Base-by-base conservation (phyloP, 2,888 invertebrate genomes). In the Sarcophaga carnaria region DNA sequence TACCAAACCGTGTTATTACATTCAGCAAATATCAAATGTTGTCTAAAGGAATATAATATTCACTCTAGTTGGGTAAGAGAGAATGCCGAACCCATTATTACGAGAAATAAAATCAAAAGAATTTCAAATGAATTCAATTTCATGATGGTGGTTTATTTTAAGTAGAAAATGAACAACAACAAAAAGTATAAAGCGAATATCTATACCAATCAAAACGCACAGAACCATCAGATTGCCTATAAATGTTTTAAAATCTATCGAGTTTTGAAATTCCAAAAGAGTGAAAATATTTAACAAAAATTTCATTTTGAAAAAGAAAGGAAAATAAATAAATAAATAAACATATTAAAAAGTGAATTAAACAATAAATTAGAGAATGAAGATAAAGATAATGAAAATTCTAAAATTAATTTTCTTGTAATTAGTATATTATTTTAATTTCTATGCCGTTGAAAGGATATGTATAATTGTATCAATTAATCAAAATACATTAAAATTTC, bases 1-100 rank as follows among this genome's bases (percentile, higher is more conserved):
- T 91, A 92, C 91, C 90, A 91, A 91, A 91, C 91, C 92, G 91
- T 93, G 92, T 91, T 92, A 92, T 93, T 93, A 91, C 91, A 89
- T 90, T 88, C 89, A 91, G 88, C 88, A 89, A 90, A 89, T 75
- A 87, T 74, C 74, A 79, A 80, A 77, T 66, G 74, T 70, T 71
- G 49, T 69, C 63, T 77, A 17, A 47, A 67, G 37, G 17, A 71
- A 81, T 69, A 75, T 49, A 54, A 60, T 75, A 67, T 67, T 54
- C 78, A 86, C 66, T 82, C 70, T 60, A 59, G 37, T 67, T 80
- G 27, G 74, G 22, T 27, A 59, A 49, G 37, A 37, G 8, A 63
- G 27, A 63, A 67, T 71, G 20, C 45, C 47, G 64, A 78, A 45
- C 27, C 62, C 63, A 63, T 71, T 66, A 60, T 59, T 37, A 72